phyloP scores from a whole-genome alignment of 2,888 invertebrate genomes.

The Oscheius onirici region DNA sequence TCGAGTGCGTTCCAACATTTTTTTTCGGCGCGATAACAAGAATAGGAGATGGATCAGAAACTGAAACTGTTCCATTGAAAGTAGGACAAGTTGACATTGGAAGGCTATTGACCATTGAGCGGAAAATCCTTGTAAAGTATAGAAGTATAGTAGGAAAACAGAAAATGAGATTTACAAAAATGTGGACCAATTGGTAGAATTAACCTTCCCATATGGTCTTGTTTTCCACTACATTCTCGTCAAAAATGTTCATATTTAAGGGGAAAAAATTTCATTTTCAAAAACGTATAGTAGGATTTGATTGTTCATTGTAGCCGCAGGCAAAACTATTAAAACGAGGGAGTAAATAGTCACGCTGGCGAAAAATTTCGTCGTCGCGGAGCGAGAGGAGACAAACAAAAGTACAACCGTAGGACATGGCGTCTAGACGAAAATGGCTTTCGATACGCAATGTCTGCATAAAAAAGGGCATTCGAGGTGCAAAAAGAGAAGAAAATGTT shows the following conservation, averaged over 20 bases:
- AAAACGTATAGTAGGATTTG: not conserved
- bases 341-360: constrained; percentile 19
- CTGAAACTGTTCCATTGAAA: too few species aligned
- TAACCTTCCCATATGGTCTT: not conserved
- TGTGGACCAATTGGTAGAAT: not conserved
- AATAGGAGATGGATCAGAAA: too few species aligned
- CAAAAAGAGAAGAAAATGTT: too few species aligned
- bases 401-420: constrained; percentile 20
- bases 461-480: too few species aligned
- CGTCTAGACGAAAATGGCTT: not conserved
- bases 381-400: constrained; percentile 21
- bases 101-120: too few species aligned
- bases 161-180: not conserved
- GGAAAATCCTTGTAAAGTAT: too few species aligned
- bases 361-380: constrained; percentile 26
- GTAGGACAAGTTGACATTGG: too few species aligned
- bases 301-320: not conserved
- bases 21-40: too few species aligned
- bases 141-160: too few species aligned
- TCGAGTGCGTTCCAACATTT: too few species aligned
- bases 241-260: not conserved
- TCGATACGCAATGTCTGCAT: too few species aligned
- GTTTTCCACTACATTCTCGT: not conserved
- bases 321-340: not conserved
- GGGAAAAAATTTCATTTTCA: not conserved